phyloP scores from a whole-genome alignment of 2,888 invertebrate species.

The Altica lythri region DNA sequence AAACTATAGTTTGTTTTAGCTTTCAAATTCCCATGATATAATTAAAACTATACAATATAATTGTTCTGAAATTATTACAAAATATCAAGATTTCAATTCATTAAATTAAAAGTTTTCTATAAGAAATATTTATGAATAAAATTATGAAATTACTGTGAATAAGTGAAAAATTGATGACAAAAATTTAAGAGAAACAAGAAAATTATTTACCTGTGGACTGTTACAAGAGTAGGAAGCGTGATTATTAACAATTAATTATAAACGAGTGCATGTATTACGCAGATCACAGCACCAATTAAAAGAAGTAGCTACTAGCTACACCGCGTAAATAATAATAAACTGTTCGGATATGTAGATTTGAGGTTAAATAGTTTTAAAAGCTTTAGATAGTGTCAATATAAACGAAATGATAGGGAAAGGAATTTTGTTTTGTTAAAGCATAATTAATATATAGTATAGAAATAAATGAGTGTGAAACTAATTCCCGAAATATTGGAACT shows the following conservation, averaged over 20 bases:
- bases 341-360: slow-evolving; percentile 16
- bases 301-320: too few species aligned
- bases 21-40: too few species aligned
- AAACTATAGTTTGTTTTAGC: too few species aligned
- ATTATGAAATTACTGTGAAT: not conserved
- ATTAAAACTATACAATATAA: not conserved
- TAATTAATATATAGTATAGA: not conserved
- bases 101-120: too few species aligned
- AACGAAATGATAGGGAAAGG: not conserved
- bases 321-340: slow-evolving; percentile 28
- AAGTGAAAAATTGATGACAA: not conserved
- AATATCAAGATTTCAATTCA: too few species aligned
- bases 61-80: not conserved
- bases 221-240: slow-evolving; percentile 21
- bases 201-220: slow-evolving; percentile 1
- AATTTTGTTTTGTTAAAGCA: not conserved
- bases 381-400: not conserved
- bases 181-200: not conserved
- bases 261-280: slow-evolving; percentile 22
- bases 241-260: slow-evolving; percentile 31
- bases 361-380: not conserved
- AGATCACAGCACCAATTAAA: slow-evolving; percentile 29
- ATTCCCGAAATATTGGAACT: not conserved
- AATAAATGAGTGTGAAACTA: not conserved
- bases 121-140: not conserved